Evolutionary conservation across 2,113 vertebrate genomes (phyloP).

Genomic region (Irena cyanogastra): DNA sequence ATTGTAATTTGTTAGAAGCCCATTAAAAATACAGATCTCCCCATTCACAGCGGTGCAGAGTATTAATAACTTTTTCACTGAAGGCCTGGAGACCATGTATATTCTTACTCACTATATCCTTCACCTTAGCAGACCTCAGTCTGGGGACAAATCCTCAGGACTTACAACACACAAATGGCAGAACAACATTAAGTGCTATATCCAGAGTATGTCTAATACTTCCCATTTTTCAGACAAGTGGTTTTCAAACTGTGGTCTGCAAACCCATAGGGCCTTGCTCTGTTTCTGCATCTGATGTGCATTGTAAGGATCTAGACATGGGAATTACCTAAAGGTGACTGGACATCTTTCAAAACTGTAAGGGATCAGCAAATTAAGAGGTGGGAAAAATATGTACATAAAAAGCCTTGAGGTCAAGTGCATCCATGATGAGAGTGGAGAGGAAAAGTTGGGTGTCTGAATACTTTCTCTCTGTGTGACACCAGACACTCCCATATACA

Average conservation of each 20-base stretch:
- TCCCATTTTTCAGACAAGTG: neutral
- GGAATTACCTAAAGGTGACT: neutral
- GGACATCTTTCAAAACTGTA: neutral
- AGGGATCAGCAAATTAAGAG: neutral
- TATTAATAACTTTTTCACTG: neutral
- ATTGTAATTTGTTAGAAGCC: neutral
- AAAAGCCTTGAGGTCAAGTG: neutral
- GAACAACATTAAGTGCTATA: neutral
- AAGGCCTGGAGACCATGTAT: neutral
- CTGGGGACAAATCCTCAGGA: neutral
- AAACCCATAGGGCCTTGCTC: neutral
- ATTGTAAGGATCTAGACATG: neutral
- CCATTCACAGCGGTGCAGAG: neutral
- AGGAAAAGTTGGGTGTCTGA: neutral
- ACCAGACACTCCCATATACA: neutral
- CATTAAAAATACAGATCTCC: neutral
- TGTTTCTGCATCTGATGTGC: neutral
- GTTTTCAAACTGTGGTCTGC: neutral
- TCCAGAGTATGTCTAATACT: neutral
- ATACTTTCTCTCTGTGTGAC: neutral
- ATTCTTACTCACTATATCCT: neutral
- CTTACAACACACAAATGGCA: neutral
- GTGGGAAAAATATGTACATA: neutral
- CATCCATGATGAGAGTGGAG: neutral
- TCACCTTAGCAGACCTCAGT: neutral